A percentile compares a stretch with the other conserved stretches of the same genome.
Evolutionary conservation across 1,140 invertebrate genomes (phyloP).

Genomic region (Lysiphlebus fabarum): DNA sequence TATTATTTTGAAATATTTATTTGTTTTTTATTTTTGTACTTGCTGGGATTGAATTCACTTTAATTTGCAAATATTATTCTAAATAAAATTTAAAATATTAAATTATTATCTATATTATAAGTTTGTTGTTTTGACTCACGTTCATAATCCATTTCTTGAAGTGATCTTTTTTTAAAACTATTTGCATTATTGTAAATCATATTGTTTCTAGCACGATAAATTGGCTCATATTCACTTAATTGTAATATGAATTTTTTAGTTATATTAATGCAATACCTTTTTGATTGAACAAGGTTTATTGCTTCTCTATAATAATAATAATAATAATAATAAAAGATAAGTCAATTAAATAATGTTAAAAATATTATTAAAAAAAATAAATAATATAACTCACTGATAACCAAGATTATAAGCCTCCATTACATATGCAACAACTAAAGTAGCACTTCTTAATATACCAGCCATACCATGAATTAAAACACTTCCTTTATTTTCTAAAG

Average conservation of each 20-base stretch:
- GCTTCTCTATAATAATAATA: constrained; percentile 62
- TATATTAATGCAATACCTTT: constrained; percentile 68
- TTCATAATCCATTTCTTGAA: constrained; percentile 46
- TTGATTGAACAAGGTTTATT: constrained; percentile 62
- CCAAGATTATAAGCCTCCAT: constrained; percentile 68
- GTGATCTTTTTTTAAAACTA: constrained; percentile 45
- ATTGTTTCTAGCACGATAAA: constrained; percentile 58
- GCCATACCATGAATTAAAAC: constrained; percentile 72
- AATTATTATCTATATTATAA: too few species aligned
- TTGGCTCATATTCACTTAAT: constrained; percentile 64
- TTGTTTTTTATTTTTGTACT: too few species aligned
- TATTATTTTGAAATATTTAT: too few species aligned
- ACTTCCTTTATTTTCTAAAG: constrained; percentile 59
- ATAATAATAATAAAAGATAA: constrained; percentile 4
- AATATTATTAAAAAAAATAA: too few species aligned
- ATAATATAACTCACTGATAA: constrained; percentile 58
- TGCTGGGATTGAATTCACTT: too few species aligned
- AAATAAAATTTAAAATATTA: too few species aligned
- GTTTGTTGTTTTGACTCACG: too few species aligned
- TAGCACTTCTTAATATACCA: constrained; percentile 70
- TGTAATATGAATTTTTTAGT: constrained; percentile 72
- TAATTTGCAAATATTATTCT: too few species aligned
- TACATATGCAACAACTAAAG: constrained; percentile 68
- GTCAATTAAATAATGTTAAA: constrained; percentile 1
- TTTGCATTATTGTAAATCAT: constrained; percentile 48